phyloP scores from a whole-genome alignment of 2,797 vertebrate species.

The Nannoperca australis region DNA sequence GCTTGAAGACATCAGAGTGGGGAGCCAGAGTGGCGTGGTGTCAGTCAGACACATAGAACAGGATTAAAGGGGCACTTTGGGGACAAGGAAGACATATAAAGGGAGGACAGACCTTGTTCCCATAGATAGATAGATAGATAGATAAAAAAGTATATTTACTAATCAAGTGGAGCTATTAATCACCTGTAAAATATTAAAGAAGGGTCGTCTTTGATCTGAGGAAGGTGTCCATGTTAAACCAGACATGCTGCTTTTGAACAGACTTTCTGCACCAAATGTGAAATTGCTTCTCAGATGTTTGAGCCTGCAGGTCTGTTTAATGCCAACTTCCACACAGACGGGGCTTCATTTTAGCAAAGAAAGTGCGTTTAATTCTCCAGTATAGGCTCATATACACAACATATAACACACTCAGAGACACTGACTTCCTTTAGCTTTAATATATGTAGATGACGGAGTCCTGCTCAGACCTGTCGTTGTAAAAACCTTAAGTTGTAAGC shows the following conservation, averaged over 20 bases:
- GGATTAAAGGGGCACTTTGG: conserved; percentile 84
- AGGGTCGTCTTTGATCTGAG: conserved; percentile 16
- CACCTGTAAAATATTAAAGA: conserved; percentile 19
- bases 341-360: conserved; percentile 35
- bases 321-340: conserved; percentile 53
- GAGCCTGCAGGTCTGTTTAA: conserved; percentile 36
- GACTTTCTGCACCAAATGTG: conserved; percentile 18
- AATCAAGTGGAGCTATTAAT: conserved; percentile 15
- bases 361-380: conserved; percentile 17
- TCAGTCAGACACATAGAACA: conserved; percentile 80
- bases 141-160: not conserved
- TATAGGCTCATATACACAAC: no score
- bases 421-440: not conserved
- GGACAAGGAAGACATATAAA: conserved; percentile 80
- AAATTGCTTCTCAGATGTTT: conserved; percentile 52
- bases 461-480: not conserved
- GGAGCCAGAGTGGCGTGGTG: conserved; percentile 79
- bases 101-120: conserved; percentile 30
- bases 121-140: conserved; percentile 20
- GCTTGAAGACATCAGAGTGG: conserved; percentile 81
- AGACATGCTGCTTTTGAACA: conserved; percentile 21
- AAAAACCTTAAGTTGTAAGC: not conserved
- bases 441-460: not conserved
- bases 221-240: conserved; percentile 13
- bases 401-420: not conserved